These are phyloP conservation scores for Drosophila testacea DNA, from an alignment of 2,888 invertebrate genomes.

Conservation along the genomic window DNA sequence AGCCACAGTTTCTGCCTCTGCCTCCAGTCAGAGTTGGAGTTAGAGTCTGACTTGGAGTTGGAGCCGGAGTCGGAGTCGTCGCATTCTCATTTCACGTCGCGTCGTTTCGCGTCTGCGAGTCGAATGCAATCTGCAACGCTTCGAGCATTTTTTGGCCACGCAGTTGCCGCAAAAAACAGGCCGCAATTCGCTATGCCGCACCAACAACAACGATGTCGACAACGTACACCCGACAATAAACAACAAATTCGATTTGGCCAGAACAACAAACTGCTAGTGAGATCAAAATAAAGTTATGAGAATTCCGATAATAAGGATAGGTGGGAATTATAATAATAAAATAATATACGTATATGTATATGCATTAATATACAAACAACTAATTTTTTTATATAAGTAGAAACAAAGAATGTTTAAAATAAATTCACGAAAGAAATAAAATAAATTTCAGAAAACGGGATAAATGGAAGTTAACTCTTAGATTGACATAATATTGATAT, in stretches of 20 bases:
- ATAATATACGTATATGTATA: too few relatives aligned
- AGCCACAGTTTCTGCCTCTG: conserved; percentile 3
- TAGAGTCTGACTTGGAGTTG: background rate
- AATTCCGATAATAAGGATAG: too few relatives aligned
- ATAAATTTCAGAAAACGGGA: too few relatives aligned
- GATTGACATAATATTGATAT: too few relatives aligned
- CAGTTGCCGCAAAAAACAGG: conserved; percentile 49
- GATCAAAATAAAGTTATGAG: background rate
- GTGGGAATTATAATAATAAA: too few relatives aligned
- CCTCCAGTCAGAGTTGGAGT: background rate
- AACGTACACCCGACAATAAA: conserved; percentile 49
- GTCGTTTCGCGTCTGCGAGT: conserved; percentile 54
- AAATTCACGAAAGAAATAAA: too few relatives aligned
- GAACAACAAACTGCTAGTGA: background rate
- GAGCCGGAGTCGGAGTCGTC: background rate
- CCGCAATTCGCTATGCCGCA: conserved; percentile 61
- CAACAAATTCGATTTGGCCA: conserved; percentile 46
- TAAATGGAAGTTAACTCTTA: too few relatives aligned
- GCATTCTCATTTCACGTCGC: conserved; percentile 17
- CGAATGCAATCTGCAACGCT: conserved; percentile 83
- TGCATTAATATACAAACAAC: too few relatives aligned
- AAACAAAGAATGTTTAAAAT: too few relatives aligned
- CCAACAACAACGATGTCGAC: conserved; percentile 3
- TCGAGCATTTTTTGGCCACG: conserved; percentile 69
- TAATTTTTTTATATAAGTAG: too few relatives aligned